Evolutionary conservation across 2,113 vertebrate species (phyloP).

Genomic region (Atherinomorus stipes): DNA sequence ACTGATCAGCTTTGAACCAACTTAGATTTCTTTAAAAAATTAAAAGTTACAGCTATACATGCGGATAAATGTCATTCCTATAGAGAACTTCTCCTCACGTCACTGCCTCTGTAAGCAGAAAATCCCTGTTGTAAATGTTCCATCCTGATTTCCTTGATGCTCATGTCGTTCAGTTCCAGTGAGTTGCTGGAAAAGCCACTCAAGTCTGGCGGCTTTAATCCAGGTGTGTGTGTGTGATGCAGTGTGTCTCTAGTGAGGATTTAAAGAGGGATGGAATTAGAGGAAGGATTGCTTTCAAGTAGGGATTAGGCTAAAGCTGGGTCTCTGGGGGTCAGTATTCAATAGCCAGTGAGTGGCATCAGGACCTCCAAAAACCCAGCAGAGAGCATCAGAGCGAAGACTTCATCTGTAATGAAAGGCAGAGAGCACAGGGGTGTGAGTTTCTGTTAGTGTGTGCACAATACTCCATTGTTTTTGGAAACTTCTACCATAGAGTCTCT

Average conservation of each 20-base stretch:
- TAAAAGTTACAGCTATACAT: too few species aligned
- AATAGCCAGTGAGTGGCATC: slow-evolving; percentile 61
- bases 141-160: slow-evolving; percentile 19
- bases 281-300: slow-evolving; percentile 69
- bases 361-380: slow-evolving; percentile 9
- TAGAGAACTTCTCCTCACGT: neutral
- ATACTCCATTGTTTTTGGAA: slow-evolving; percentile 11
- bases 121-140: slow-evolving; percentile 31
- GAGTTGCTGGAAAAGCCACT: slow-evolving; percentile 25
- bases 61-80: neutral
- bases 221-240: slow-evolving; percentile 41
- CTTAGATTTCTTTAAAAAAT: too few species aligned
- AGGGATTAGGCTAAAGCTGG: slow-evolving; percentile 69
- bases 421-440: neutral
- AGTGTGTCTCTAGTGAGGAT: slow-evolving; percentile 52
- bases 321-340: slow-evolving; percentile 66
- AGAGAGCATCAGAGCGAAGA: slow-evolving; percentile 22
- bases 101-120: neutral
- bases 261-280: slow-evolving; percentile 67
- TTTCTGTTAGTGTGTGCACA: neutral
- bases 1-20: too few species aligned
- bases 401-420: slow-evolving; percentile 35
- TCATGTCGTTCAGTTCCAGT: slow-evolving; percentile 17
- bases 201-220: slow-evolving; percentile 43
- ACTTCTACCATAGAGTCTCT: neutral